phyloP scores from a whole-genome alignment of 2,797 vertebrate species.

The Micrastur ruficollis region DNA sequence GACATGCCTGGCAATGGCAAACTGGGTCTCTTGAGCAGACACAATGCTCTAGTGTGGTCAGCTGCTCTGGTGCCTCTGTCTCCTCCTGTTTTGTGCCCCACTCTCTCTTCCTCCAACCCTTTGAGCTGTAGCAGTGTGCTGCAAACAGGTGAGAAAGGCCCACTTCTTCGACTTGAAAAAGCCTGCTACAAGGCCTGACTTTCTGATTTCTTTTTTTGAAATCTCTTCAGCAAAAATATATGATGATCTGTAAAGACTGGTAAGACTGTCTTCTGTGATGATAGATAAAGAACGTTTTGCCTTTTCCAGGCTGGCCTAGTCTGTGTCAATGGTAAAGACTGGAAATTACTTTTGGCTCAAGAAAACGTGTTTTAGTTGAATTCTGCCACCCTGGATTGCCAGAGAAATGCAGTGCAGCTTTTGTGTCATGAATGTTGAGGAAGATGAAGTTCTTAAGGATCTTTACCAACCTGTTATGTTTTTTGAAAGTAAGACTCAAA shows the following conservation, averaged over 20 bases:
- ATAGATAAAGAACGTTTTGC: neutral
- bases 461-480: neutral
- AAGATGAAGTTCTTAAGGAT: neutral
- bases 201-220: neutral
- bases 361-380: neutral
- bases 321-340: neutral
- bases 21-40: neutral
- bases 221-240: neutral
- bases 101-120: neutral
- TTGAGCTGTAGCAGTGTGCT: neutral
- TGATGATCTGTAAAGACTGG: neutral
- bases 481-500: neutral
- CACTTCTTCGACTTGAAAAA: neutral
- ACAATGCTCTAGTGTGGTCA: neutral
- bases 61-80: neutral
- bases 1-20: neutral
- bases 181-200: neutral
- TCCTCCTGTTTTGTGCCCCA: neutral
- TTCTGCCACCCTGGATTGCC: neutral
- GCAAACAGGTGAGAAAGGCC: neutral
- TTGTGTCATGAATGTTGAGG: neutral
- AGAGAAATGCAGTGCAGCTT: neutral
- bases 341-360: neutral
- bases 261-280: neutral
- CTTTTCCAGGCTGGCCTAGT: neutral